phyloP scores from a whole-genome alignment of 2,888 invertebrate species.

The Pocota personata region DNA sequence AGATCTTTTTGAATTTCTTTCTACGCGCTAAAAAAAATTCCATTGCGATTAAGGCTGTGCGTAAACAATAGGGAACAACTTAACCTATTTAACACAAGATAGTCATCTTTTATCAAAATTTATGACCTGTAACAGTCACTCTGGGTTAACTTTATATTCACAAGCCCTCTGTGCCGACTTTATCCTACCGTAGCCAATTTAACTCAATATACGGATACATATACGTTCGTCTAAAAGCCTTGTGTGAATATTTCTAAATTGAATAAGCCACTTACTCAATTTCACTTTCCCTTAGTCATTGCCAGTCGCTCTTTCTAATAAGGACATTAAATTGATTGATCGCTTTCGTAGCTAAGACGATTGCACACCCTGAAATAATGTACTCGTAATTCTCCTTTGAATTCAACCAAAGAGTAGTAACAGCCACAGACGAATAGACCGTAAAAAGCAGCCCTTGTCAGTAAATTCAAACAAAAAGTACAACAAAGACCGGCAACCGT shows the following conservation, averaged over 20 bases:
- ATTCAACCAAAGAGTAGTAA: neutral
- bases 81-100: neutral
- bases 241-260: conserved; percentile 24
- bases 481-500: neutral
- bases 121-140: neutral
- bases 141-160: neutral
- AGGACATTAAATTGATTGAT: conserved; percentile 47
- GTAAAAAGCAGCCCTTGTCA: neutral
- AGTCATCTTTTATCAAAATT: neutral
- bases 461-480: neutral
- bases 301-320: neutral
- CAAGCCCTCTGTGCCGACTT: neutral
- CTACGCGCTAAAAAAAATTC: no score
- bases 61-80: neutral
- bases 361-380: neutral
- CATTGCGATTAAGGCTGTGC: no score
- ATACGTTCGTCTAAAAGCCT: neutral
- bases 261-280: conserved; percentile 34
- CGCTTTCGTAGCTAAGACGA: neutral
- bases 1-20: no score
- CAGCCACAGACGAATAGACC: neutral
- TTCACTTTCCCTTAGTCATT: neutral
- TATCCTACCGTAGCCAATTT: neutral
- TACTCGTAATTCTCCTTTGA: conserved; percentile 4
- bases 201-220: conserved; percentile 6